Evolutionary conservation across 2,888 invertebrate genomes (phyloP).

Genomic region (Stenolophus ochropezus): DNA sequence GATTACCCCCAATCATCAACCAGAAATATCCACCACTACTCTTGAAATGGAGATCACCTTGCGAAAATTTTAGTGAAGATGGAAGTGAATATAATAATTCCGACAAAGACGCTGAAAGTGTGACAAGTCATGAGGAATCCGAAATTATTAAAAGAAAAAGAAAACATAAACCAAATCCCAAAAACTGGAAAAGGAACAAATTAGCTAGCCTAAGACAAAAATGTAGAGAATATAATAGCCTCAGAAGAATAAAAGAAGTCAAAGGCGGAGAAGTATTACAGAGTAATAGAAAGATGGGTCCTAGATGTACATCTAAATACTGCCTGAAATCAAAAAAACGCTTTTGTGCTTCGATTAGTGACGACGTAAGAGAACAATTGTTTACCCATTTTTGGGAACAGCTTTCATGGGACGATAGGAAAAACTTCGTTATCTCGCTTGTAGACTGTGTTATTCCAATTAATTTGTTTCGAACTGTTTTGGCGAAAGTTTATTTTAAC

Average conservation of each 20-base stretch:
- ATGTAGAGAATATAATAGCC: neutral
- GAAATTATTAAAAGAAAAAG: neutral
- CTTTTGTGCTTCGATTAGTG: neutral
- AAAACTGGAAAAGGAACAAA: constrained; percentile 3
- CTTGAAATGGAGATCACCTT: neutral
- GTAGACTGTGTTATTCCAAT: no score
- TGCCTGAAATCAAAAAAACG: neutral
- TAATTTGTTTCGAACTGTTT: no score
- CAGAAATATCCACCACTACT: neutral
- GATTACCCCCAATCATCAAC: neutral
- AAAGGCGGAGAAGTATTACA: neutral
- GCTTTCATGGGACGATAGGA: no score
- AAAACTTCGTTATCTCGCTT: no score
- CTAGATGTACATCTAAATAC: neutral
- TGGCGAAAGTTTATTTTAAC: no score
- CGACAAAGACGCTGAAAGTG: neutral
- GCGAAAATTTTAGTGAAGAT: neutral
- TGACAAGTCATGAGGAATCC: neutral
- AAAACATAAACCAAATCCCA: neutral
- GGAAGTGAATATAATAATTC: neutral
- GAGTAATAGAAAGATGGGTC: neutral
- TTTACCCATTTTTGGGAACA: no score
- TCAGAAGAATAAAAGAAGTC: neutral
- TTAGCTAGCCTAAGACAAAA: neutral
- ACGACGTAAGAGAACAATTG: neutral